These are phyloP conservation scores for Agrotis ipsilon DNA, from an alignment of 2,888 invertebrate genomes.

Conservation along the genomic window DNA sequence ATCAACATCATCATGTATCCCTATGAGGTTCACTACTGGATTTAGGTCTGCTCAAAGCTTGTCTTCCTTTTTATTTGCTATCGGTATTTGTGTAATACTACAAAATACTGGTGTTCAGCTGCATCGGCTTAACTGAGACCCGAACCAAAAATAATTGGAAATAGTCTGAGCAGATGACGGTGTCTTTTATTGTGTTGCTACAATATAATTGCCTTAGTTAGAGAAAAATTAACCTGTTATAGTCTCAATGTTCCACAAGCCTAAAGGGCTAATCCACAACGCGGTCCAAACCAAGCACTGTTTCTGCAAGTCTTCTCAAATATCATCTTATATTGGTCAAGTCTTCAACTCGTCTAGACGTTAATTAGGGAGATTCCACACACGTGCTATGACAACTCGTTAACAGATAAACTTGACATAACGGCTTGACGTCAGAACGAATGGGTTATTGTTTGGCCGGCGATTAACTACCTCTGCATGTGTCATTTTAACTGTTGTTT, in stretches of 20 bases:
- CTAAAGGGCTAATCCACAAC: no score
- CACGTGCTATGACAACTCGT: conserved; percentile 22
- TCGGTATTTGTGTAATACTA: no score
- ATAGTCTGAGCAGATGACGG: neutral
- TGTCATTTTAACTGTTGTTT: conserved; percentile 16
- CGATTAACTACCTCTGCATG: conserved; percentile 9
- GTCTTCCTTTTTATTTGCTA: no score
- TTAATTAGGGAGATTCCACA: conserved; percentile 38
- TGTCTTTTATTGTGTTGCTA: no score
- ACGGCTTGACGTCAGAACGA: conserved; percentile 38
- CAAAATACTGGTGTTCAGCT: neutral
- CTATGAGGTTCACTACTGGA: no score
- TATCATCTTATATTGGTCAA: conserved; percentile 15
- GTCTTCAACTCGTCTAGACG: conserved; percentile 44
- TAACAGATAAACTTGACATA: conserved; percentile 38
- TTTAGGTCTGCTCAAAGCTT: no score
- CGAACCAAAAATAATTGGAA: neutral
- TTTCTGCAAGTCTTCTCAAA: neutral
- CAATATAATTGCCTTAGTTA: no score
- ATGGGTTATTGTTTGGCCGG: conserved; percentile 40
- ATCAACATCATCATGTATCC: no score
- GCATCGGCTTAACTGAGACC: neutral
- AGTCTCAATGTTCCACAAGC: no score
- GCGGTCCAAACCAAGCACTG: no score
- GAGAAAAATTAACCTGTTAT: no score